These are phyloP conservation scores for Notiomystis cincta DNA, from an alignment of 2,113 vertebrate genomes.

Conservation along the genomic window DNA sequence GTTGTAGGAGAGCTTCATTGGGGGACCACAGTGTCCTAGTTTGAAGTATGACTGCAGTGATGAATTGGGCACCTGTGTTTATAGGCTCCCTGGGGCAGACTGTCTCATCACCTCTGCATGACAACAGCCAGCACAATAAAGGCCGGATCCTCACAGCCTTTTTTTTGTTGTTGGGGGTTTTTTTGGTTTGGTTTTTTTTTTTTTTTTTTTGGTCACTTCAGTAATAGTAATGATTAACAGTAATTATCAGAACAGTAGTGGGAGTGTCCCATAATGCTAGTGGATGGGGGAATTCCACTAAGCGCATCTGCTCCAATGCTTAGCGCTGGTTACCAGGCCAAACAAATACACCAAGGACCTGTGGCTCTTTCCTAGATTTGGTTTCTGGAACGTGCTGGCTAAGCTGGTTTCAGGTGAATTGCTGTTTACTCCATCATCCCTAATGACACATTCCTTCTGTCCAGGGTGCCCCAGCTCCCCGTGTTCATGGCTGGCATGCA, in stretches of 20 bases:
- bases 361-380: not conserved
- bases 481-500: not conserved
- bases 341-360: not conserved
- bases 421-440: constrained; percentile 27
- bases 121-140: constrained; percentile 22
- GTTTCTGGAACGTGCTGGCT: not conserved
- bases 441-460: not conserved
- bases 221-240: constrained; percentile 52
- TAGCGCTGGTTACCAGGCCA: constrained; percentile 13
- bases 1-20: not conserved
- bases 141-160: not conserved
- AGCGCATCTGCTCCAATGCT: not conserved
- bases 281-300: constrained; percentile 65
- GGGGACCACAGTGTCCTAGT: not conserved
- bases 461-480: not conserved
- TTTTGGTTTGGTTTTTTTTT: no score
- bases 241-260: constrained; percentile 55
- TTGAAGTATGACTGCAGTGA: not conserved
- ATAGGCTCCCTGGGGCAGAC: constrained; percentile 8
- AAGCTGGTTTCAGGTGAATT: constrained; percentile 45
- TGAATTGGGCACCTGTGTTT: not conserved
- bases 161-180: no score
- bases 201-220: constrained; percentile 2
- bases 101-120: constrained; percentile 30
- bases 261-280: constrained; percentile 46